phyloP scores from a whole-genome alignment of 2,797 vertebrate genomes.

The Manis crassicaudata region DNA sequence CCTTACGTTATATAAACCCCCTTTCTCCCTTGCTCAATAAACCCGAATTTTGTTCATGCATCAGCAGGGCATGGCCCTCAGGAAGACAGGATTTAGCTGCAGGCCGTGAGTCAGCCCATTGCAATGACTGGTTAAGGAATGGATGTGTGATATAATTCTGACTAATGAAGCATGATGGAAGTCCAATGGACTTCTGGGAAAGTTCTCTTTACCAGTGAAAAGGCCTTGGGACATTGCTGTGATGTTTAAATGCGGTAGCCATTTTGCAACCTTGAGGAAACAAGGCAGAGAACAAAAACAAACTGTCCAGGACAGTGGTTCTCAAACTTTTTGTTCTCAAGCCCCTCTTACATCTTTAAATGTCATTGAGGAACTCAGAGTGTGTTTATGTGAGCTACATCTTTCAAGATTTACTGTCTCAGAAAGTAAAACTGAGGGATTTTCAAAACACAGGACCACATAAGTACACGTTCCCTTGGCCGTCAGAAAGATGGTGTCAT shows the following conservation, averaged over 20 bases:
- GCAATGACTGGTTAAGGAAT: background rate
- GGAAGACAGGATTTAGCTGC: background rate
- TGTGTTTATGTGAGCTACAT: background rate
- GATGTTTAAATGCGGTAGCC: background rate
- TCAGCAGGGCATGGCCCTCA: background rate
- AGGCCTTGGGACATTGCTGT: background rate
- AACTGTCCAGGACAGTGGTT: background rate
- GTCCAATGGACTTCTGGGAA: background rate
- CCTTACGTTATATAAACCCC: background rate
- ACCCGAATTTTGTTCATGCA: background rate
- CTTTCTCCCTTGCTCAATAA: background rate
- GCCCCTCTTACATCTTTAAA: background rate
- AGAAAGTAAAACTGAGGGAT: background rate
- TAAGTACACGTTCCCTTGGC: background rate
- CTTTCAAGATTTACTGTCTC: background rate
- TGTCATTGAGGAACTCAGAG: background rate
- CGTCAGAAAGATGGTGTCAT: background rate
- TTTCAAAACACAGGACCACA: background rate
- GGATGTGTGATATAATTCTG: background rate
- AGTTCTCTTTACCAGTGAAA: background rate
- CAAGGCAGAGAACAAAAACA: background rate
- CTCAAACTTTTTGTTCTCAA: background rate
- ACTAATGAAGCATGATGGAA: background rate
- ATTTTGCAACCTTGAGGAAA: background rate
- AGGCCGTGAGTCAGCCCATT: background rate